phyloP scores from a whole-genome alignment of 2,113 vertebrate species.

The Bettongia penicillata region DNA sequence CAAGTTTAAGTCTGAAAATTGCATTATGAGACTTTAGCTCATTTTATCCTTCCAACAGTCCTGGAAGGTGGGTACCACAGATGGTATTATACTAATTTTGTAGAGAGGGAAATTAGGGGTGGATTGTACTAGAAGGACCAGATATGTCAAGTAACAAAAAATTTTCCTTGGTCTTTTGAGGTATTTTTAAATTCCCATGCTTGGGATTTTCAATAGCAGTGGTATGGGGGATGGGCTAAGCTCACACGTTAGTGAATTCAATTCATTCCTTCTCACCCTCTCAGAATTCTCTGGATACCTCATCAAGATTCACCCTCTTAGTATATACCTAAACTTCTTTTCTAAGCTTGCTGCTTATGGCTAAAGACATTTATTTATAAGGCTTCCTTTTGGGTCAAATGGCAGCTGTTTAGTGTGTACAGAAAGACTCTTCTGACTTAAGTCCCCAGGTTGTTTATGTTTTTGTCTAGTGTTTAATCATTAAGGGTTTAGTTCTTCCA shows the following conservation, averaged over 20 bases:
- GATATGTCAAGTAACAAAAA: background rate
- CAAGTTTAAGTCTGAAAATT: background rate
- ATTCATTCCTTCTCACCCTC: background rate
- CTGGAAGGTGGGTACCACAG: background rate
- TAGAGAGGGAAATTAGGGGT: background rate
- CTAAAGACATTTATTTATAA: background rate
- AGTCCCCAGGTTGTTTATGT: background rate
- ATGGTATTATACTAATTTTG: background rate
- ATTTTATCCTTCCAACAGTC: background rate
- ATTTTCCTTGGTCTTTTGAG: background rate
- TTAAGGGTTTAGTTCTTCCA: background rate
- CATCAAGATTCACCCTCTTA: background rate
- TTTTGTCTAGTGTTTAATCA: conserved; percentile 6
- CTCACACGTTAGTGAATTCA: background rate
- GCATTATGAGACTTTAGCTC: background rate
- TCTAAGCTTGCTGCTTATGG: background rate
- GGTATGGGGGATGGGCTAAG: fast-evolving
- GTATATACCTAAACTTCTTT: background rate
- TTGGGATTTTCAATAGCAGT: background rate
- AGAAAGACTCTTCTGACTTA: background rate
- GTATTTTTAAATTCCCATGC: background rate
- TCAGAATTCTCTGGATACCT: background rate
- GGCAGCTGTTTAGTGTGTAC: background rate
- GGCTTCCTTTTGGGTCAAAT: background rate
- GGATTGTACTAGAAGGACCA: background rate